A percentile compares a stretch with the other conserved stretches of the same genome.
Evolutionary conservation across 2,797 vertebrate genomes (phyloP).

Genomic region (Manis pentadactyla): DNA sequence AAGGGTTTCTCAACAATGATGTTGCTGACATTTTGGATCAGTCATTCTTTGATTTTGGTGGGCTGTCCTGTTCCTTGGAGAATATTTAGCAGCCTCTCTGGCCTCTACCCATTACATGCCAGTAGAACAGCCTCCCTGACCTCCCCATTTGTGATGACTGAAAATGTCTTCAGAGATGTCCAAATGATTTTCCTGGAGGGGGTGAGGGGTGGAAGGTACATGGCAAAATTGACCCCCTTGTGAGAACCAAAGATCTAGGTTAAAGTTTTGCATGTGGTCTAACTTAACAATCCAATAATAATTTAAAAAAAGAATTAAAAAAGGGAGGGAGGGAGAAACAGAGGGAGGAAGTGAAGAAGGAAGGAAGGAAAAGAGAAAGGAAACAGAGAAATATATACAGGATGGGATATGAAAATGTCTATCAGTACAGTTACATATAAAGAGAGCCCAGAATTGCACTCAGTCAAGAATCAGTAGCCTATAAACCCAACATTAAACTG

Average conservation of each 20-base stretch:
- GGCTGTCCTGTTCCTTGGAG: neutral
- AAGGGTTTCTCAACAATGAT: neutral
- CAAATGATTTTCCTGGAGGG: neutral
- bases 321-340: neutral
- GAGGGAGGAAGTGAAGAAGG: neutral
- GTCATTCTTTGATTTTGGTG: neutral
- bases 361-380: conserved; percentile 29
- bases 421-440: neutral
- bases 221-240: neutral
- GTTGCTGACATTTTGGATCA: neutral
- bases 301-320: neutral
- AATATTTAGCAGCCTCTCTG: neutral
- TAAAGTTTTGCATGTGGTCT: neutral
- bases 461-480: neutral
- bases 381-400: conserved; percentile 4
- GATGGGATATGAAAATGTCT: neutral
- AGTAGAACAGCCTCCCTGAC: neutral
- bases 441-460: neutral
- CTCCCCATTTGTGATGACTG: neutral
- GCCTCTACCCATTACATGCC: neutral
- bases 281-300: neutral
- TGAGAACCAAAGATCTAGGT: neutral
- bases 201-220: neutral
- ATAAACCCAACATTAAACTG: neutral
- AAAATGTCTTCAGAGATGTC: neutral